These are phyloP conservation scores for Rhynchopsitta pachyrhyncha DNA, from an alignment of 2,113 vertebrate genomes.

Conservation along the genomic window DNA sequence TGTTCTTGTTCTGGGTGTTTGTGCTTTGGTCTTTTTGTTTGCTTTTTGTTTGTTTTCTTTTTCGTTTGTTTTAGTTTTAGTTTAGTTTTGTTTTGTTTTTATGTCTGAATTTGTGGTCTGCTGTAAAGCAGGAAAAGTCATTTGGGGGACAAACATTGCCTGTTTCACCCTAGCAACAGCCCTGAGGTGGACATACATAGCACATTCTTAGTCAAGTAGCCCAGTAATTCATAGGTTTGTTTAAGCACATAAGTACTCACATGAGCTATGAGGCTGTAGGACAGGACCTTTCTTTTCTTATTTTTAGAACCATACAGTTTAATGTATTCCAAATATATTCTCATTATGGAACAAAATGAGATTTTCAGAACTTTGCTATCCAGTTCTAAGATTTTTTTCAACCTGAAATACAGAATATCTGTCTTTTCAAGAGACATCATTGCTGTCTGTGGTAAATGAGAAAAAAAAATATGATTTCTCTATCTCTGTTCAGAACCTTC, in stretches of 20 bases:
- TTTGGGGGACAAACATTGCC: neutral
- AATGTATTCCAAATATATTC: neutral
- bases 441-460: neutral
- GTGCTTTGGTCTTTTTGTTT: too few relatives aligned
- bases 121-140: neutral
- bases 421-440: neutral
- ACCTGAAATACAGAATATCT: neutral
- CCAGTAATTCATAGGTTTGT: neutral
- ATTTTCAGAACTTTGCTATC: neutral
- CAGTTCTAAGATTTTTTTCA: neutral
- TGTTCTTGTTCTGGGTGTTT: neutral
- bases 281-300: neutral
- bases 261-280: rapidly evolving
- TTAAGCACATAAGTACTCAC: neutral
- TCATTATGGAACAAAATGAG: neutral
- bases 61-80: neutral
- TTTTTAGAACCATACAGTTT: neutral
- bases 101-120: neutral
- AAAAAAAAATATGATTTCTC: neutral
- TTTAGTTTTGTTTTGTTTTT: neutral
- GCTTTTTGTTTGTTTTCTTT: too few relatives aligned
- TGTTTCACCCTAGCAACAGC: neutral
- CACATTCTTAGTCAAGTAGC: neutral
- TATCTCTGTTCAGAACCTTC: neutral
- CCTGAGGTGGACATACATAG: neutral